Evolutionary conservation across 2,888 invertebrate species (phyloP).

Genomic region (Pasiphila rectangulata): DNA sequence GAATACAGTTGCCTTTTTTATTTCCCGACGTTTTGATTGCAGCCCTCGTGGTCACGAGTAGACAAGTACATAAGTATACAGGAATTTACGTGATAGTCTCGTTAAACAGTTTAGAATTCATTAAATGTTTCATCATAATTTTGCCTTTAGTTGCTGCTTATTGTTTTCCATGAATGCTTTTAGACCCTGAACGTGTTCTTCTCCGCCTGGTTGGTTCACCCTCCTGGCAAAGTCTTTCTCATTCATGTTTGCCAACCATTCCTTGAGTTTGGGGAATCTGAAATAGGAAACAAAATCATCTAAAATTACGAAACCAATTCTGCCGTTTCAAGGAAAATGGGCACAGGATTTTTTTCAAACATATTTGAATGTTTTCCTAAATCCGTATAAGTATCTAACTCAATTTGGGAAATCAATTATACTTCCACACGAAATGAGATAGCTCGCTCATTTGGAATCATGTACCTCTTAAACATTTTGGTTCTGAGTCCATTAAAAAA

Average conservation of each 20-base stretch:
- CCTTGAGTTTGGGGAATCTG: slow-evolving; percentile 61
- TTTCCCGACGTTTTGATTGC: no score
- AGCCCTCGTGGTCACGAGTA: no score
- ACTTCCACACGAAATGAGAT: no score
- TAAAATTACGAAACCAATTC: background rate
- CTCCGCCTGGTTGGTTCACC: slow-evolving; percentile 55
- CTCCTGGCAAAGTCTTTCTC: slow-evolving; percentile 51
- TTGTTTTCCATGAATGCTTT: slow-evolving; percentile 53
- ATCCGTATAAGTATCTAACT: no score
- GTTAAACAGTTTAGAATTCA: no score
- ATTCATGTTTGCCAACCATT: slow-evolving; percentile 60
- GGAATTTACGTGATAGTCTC: no score
- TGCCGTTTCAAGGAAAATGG: background rate
- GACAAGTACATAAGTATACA: no score
- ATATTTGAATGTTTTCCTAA: background rate
- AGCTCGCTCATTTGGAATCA: no score
- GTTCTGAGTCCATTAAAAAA: no score
- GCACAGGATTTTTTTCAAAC: background rate
- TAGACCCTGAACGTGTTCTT: slow-evolving; percentile 48
- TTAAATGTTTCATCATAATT: slow-evolving; percentile 41
- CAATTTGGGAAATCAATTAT: no score
- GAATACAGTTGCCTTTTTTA: no score
- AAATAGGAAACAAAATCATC: slow-evolving; percentile 1
- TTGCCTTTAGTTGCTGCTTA: slow-evolving; percentile 45
- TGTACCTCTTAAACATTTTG: no score